Percentiles rank a stretch among this genome's conserved stretches.
These are phyloP conservation scores for Cuculus canorus DNA, from an alignment of 2,797 vertebrate species.

Conservation along the genomic window DNA sequence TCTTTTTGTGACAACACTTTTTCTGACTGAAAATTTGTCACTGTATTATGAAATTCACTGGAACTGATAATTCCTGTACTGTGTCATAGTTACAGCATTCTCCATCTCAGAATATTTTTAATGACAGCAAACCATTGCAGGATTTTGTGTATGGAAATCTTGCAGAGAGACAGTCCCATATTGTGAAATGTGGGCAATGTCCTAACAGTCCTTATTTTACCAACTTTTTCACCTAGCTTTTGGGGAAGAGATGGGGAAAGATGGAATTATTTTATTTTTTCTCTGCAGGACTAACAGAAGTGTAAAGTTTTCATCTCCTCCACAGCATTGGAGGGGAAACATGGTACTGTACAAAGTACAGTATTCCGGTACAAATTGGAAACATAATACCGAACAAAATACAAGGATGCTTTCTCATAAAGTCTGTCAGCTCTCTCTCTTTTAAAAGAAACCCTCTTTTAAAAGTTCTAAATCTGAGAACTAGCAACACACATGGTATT, in stretches of 20 bases:
- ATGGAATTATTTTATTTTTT: no score
- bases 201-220: background rate
- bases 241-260: background rate
- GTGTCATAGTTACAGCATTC: background rate
- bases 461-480: background rate
- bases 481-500: background rate
- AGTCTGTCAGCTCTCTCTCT: background rate
- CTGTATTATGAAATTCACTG: background rate
- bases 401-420: background rate
- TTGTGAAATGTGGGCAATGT: background rate
- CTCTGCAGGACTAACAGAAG: background rate
- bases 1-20: background rate
- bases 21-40: background rate
- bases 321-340: background rate
- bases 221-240: background rate
- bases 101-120: background rate
- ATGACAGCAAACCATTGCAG: background rate
- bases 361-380: background rate
- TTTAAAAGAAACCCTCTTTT: background rate
- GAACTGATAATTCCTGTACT: background rate
- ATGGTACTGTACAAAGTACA: background rate
- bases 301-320: background rate
- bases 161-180: background rate
- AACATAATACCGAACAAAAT: background rate
- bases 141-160: accelerated